Evolutionary conservation across 1,140 invertebrate genomes (phyloP).

Genomic region (Teleopsis dalmanni): DNA sequence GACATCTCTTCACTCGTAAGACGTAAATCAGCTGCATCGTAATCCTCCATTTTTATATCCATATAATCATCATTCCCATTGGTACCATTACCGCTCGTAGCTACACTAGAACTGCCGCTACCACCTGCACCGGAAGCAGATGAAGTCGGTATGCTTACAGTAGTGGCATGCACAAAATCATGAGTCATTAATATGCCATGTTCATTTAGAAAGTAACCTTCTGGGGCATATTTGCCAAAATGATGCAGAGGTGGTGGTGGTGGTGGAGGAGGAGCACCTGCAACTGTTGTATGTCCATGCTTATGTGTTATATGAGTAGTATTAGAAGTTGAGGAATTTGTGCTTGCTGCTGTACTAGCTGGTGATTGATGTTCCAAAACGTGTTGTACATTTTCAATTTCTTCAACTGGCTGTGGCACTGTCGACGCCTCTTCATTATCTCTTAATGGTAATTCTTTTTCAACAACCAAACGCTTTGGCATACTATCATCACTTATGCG

Average conservation of each 20-base stretch:
- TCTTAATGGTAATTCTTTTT: constrained; percentile 1
- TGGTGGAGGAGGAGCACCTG: constrained; percentile 7
- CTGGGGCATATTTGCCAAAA: constrained; percentile 12
- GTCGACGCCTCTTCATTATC: neutral
- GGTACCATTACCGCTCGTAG: constrained; percentile 17
- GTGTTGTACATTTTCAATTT: constrained; percentile 38
- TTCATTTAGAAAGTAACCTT: constrained; percentile 32
- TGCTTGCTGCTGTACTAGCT: neutral
- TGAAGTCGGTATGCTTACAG: constrained; percentile 5
- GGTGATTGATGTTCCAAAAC: constrained; percentile 9
- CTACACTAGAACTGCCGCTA: constrained; percentile 15
- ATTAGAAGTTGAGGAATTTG: neutral
- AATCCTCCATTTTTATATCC: constrained; percentile 36
- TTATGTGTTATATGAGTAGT: neutral
- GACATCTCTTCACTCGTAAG: constrained; percentile 38
- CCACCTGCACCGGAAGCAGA: constrained; percentile 23
- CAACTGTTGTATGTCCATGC: constrained; percentile 8
- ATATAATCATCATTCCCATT: constrained; percentile 15
- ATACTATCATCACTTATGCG: no score
- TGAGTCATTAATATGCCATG: constrained; percentile 39
- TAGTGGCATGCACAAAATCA: constrained; percentile 23
- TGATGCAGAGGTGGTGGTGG: constrained; percentile 7
- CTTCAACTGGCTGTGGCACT: constrained; percentile 32
- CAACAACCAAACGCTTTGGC: neutral
- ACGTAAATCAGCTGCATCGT: constrained; percentile 32